Percentiles rank a stretch among this genome's conserved stretches.
Conservation (phyloP, 2,888 invertebrate genomes). For the Phyto melanocephala region DNA sequence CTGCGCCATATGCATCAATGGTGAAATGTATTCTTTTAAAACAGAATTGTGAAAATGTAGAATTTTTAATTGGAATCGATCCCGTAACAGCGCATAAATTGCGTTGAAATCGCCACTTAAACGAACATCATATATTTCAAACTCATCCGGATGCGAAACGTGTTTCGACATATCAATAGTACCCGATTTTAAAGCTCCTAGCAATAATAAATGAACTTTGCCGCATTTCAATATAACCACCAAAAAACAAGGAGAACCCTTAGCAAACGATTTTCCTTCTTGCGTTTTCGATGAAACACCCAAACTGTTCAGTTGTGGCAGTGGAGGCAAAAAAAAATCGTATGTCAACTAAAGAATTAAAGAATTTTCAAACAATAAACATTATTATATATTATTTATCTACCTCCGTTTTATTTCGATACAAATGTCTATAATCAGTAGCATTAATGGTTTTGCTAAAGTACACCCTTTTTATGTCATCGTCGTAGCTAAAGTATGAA, state of each 20-base stretch:
- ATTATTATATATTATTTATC: background rate
- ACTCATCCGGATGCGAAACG: conserved; percentile 81
- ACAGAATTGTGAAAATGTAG: conserved; percentile 76
- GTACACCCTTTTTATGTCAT: conserved; percentile 85
- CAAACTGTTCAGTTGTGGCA: conserved; percentile 81
- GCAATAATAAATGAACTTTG: conserved; percentile 86
- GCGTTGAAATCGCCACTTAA: conserved; percentile 86
- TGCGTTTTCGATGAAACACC: conserved; percentile 80
- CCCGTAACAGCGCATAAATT: conserved; percentile 83
- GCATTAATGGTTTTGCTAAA: conserved; percentile 82
- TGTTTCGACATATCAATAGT: conserved; percentile 82
- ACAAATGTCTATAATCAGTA: conserved; percentile 69
- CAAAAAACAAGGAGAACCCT: conserved; percentile 86
- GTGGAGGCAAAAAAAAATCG: conserved; percentile 81
- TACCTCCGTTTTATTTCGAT: conserved; percentile 70
- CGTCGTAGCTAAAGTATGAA: conserved; percentile 82
- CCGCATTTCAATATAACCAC: conserved; percentile 88
- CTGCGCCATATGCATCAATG: conserved; percentile 81
- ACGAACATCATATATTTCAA: conserved; percentile 83
- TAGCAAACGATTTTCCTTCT: conserved; percentile 81
- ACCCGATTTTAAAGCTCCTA: conserved; percentile 91
- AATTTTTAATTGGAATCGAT: conserved; percentile 83
- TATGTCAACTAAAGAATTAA: conserved; percentile 79
- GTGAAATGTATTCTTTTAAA: conserved; percentile 74
- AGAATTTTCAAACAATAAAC: background rate